Evolutionary conservation across 30 jellyfish, hydroid and myxozoan genomes (phyloP).

Genomic region (Catostylus mosaicus): DNA sequence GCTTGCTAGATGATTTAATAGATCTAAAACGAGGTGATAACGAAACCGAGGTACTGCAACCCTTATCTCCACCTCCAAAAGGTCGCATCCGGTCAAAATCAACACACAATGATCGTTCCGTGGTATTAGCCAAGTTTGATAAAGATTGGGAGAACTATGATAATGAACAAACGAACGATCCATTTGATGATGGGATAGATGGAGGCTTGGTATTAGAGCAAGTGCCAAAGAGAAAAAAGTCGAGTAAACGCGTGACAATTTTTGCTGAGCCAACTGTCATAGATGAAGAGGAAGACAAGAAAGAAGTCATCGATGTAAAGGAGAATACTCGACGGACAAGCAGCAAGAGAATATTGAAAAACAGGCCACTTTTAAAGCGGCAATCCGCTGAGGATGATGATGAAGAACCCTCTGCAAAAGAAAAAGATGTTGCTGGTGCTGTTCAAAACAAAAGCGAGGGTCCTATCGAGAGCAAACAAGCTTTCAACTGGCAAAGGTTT

Average conservation of each 20-base stretch:
- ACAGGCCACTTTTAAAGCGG: constrained; percentile 57
- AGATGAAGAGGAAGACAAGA: constrained; percentile 23
- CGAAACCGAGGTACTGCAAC: constrained; percentile 1
- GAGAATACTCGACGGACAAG: not conserved
- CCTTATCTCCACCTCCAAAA: constrained; percentile 46
- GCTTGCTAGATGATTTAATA: constrained; percentile 51
- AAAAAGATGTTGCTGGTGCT: not conserved
- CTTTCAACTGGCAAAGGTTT: constrained; percentile 51
- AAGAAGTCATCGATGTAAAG: not conserved
- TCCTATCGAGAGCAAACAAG: not conserved
- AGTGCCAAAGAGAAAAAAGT: constrained; percentile 12
- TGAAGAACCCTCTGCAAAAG: not conserved
- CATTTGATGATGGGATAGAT: constrained; percentile 7
- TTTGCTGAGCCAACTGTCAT: constrained; percentile 39
- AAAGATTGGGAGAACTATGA: constrained; percentile 65
- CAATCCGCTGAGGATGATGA: constrained; percentile 57
- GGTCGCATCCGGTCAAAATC: constrained; percentile 55
- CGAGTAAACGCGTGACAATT: constrained; percentile 57
- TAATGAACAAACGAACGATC: not conserved
- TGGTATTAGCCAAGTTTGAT: constrained; percentile 27
- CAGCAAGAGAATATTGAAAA: constrained; percentile 22
- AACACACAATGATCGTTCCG: constrained; percentile 55
- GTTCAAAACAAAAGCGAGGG: not conserved
- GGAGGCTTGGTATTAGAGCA: constrained; percentile 11
- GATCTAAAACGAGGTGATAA: constrained; percentile 35